Evolutionary conservation across 2,797 vertebrate species (phyloP).

Genomic region (Cuculus canorus): DNA sequence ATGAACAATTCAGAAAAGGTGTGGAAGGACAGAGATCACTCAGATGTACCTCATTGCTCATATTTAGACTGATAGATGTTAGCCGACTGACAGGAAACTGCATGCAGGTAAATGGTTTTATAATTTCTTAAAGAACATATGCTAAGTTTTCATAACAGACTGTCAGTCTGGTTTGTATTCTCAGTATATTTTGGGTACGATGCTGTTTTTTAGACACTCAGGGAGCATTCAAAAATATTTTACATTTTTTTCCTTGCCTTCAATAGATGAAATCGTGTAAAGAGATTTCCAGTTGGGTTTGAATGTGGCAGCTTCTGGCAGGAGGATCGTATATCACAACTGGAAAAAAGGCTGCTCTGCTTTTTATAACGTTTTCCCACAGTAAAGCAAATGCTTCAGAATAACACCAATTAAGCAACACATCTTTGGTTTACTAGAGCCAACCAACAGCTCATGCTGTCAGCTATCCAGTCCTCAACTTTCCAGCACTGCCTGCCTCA

Average conservation of each 20-base stretch:
- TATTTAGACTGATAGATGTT: background rate
- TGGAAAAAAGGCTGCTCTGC: slow-evolving; percentile 12
- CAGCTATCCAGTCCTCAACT: background rate
- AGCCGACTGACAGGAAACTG: background rate
- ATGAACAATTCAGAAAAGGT: background rate
- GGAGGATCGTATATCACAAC: slow-evolving; percentile 29
- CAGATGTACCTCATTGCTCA: background rate
- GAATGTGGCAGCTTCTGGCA: slow-evolving; percentile 20
- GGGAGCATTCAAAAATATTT: slow-evolving; percentile 45
- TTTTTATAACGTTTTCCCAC: slow-evolving; percentile 60
- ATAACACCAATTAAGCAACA: slow-evolving; percentile 1
- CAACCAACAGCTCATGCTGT: background rate
- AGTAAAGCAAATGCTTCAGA: slow-evolving; percentile 26
- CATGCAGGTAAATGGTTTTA: background rate
- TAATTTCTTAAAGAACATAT: background rate
- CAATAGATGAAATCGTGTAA: slow-evolving; percentile 35
- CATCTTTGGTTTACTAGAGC: background rate
- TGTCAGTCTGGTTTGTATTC: background rate
- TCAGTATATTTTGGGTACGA: background rate
- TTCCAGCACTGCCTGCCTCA: background rate
- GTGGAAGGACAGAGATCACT: background rate
- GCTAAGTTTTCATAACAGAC: background rate
- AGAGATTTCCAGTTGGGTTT: slow-evolving; percentile 59
- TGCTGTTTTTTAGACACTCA: background rate
- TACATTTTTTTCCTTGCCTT: slow-evolving; percentile 40